Evolutionary conservation across 2,113 vertebrate genomes (phyloP), one percentile per base, ranked within the genome.

Genomic region (Danionella cerebrum): DNA sequence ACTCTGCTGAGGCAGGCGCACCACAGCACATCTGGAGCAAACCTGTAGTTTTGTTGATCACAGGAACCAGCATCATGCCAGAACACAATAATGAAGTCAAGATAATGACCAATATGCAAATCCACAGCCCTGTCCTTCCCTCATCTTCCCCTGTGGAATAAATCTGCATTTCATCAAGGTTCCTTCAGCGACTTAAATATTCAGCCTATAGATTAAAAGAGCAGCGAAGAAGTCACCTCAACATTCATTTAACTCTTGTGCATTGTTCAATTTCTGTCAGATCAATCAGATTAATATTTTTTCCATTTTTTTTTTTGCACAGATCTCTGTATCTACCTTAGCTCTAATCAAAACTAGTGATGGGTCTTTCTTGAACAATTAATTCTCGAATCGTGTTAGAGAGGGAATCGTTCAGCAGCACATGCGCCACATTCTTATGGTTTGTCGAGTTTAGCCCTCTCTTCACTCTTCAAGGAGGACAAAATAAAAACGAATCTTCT

Each of bases 181-280:
- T 80, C 74, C 80, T n/a, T 70, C 72, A 71, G 84, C 79, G 65
- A 59, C 80, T 82, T 78, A 83, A 78, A 85, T 80, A 83, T 85
- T 76, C 69, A 83, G 72, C 67, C 67, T 79, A 81, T 84, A 33
- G 31, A 48, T 48, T 48, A 36, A 48, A 36, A 66, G 44, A 48
- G 62, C 22, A 70, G 59, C 68, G 73, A 62, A 62, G 71, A 53
- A 48, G 18, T 13, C 65, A 53, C 76, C 68, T 67, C 47, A 13
- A 55, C 55, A 52, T 69, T 75, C 74, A 80, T 81, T 76, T 62
- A 76, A 79, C 76, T 71, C 60, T 64, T 16, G 48, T 53, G 14
- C 71, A 67, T 77, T 76, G n/a, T n/a, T n/a, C n/a, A n/a, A n/a
- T n/a, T n/a, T n/a, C n/a, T n/a, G n/a, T n/a, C n/a, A n/a, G n/a